Base-by-base conservation (phyloP, 2,113 vertebrate genomes). In the Rhinolophus sinicus region DNA sequence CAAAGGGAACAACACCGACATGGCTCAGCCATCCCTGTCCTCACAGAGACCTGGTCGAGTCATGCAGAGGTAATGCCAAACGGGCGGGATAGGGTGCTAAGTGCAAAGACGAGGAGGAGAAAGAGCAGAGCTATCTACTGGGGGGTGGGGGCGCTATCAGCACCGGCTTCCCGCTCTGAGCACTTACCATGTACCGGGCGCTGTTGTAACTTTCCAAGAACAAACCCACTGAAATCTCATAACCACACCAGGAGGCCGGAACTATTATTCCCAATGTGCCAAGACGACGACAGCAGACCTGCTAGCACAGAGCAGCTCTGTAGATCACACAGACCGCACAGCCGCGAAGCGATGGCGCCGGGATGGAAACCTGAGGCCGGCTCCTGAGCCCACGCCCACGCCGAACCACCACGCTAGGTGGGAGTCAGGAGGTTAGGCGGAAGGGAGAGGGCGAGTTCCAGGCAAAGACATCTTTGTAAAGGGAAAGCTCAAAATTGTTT, bases 21-120 rank as follows among this genome's bases (percentile, higher is more conserved):
- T 3, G 70, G 16, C 65, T 18, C 8, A 24, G 56, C 13, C 24
- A 24, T 6, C 64, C 40, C 65, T 47, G 8, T 75, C 93, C 64
- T 35, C 5, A 2, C 0, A 13, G 30, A 19, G 38, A 30, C n/a
- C 6, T 3, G 54, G 67, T 6, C 50, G 62, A 60, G n/a, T 64
- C 22, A 7, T 2, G 5, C 38, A 86, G 30, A 58, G 35, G 44
- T 67, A 33, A 28, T 30, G 13, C 62, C 3, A 47, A 2, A 54
- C 16, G 12, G 13, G 26, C 0, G 1, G 56, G 47, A 73, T 1
- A 40, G 26, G 18, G 64, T 38, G 14, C 44, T 70, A 30, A 78
- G 77, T 2, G 0, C 10, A 4, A 26, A 1, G 15, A 52, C 0
- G 33, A 33, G n/a, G 19, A 13, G 4, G 1, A 62, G 19, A 62